These are phyloP conservation scores for Neopelma chrysocephalum DNA, from an alignment of 2,797 vertebrate genomes.

Conservation along the genomic window DNA sequence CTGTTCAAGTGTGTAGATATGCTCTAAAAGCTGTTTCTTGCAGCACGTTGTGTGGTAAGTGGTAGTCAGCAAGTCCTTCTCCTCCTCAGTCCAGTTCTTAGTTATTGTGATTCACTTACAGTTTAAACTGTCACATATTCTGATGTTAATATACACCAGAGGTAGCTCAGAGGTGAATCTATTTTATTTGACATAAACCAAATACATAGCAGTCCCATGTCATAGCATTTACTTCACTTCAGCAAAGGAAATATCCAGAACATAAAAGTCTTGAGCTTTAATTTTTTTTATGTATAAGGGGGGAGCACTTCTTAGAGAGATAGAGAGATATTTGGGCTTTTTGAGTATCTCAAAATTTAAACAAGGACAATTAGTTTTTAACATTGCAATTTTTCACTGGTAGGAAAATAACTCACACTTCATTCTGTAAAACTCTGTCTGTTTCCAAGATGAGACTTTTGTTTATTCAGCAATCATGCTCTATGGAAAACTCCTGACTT, in stretches of 20 bases:
- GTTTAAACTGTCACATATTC: neutral
- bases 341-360: neutral
- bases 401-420: neutral
- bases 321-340: neutral
- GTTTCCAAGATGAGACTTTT: neutral
- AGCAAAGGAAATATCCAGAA: neutral
- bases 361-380: neutral
- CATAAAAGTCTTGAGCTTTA: neutral
- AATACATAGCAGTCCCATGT: neutral
- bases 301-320: neutral
- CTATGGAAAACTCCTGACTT: neutral
- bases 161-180: neutral
- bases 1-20: neutral
- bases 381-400: neutral
- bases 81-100: neutral
- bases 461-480: neutral
- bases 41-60: neutral
- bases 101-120: neutral
- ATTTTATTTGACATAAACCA: neutral
- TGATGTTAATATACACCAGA: neutral
- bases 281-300: neutral
- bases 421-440: neutral
- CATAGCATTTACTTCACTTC: neutral
- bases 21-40: neutral
- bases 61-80: neutral